Conservation (phyloP, 1,140 invertebrate species). For the Hormaphis cornu region DNA sequence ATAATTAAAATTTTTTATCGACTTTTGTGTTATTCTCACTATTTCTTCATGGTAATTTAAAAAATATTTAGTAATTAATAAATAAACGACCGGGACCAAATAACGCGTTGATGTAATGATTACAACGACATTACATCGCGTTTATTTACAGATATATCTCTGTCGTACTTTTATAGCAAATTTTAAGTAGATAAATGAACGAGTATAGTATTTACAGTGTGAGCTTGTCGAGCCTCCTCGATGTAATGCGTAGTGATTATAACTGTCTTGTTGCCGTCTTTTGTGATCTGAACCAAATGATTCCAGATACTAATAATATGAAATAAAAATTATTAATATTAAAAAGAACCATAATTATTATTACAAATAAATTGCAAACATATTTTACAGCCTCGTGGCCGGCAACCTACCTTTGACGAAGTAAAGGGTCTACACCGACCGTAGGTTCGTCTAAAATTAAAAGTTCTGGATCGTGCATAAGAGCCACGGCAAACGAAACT, state of each 20-base stretch:
- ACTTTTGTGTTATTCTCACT: too few species aligned
- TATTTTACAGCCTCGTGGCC: too few species aligned
- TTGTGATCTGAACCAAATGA: conserved; percentile 79
- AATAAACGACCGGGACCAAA: too few species aligned
- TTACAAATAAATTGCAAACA: too few species aligned
- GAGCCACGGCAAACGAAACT: conserved; percentile 75
- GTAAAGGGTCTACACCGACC: conserved; percentile 87
- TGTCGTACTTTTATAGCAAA: background rate
- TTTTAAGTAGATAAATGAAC: background rate
- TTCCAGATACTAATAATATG: conserved; percentile 71
- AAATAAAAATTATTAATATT: background rate
- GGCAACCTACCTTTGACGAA: conserved; percentile 66
- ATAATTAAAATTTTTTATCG: too few species aligned
- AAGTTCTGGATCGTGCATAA: conserved; percentile 80
- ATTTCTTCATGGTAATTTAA: too few species aligned
- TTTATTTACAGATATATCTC: background rate
- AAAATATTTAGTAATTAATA: too few species aligned
- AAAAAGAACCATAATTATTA: background rate
- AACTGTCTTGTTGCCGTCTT: conserved; percentile 76
- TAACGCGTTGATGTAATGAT: background rate
- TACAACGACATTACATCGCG: background rate
- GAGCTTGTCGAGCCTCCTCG: conserved; percentile 87
- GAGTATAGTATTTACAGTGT: conserved; percentile 59
- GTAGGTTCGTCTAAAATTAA: conserved; percentile 90
- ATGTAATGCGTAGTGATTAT: conserved; percentile 98